Base-by-base conservation (phyloP, 2,888 invertebrate genomes). In the Lithophane socia region DNA sequence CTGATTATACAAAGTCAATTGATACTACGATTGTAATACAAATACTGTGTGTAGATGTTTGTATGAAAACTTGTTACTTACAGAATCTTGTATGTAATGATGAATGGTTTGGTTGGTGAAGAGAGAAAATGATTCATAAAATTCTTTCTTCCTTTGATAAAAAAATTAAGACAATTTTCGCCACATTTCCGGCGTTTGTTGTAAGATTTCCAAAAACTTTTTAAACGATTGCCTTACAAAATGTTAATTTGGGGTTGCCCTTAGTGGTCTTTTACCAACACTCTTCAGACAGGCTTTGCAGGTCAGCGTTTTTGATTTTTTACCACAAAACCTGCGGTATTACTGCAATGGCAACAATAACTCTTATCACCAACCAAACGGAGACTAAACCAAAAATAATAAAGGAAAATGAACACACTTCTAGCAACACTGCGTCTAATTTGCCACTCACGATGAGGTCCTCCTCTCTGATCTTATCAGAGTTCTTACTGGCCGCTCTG, bases 401-500 rank as follows among this genome's bases (percentile, higher is more conserved):
- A 90, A 84, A 78, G 63, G 66, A 93, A 96, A 95, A 94, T 94
- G 93, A 95, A 96, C 96, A 94, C 94, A 96, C 96, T 95, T 96
- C 95, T 94, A 96, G 92, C 87, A 93, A 94, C 89, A 93, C 95
- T 90, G 96, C 94, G 84, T 96, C 96, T 94, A 96, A 88, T 93
- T 92, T 94, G 86, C 95, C 95, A 96, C 97, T 97, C 96, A 97
- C 97, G 94, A 97, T 97, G 92, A 98, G 96, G 92, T 97, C 97
- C 80, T 97, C 97, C 94, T 98, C 97, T 75, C 97, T 95, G 77
- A 97, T 97, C 91, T 95, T 96, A 81, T 97, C 97, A 0, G 97
- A 97, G 93, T 97, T 97, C 92, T 97, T 97, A 90, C 97, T 97
- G 73, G 97, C 97, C 5, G 97, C 94, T 74, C 97, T 94, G 93